Evolutionary conservation across 64 coral and sea anemone species (phyloP).

Genomic region (Stylophora pistillata): DNA sequence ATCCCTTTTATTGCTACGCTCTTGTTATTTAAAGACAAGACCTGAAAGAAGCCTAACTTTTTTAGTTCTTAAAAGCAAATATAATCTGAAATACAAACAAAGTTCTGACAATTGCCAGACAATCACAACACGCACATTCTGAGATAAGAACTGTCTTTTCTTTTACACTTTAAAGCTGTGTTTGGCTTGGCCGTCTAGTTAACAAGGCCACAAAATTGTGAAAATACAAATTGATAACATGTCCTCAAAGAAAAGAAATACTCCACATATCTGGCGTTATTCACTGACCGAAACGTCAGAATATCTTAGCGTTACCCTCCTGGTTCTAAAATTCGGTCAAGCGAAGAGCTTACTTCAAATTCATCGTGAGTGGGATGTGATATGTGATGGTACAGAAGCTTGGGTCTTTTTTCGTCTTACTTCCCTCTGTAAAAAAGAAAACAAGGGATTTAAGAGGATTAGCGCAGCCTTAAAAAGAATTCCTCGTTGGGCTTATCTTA

Average conservation of each 20-base stretch:
- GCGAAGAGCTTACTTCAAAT: neutral
- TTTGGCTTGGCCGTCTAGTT: neutral
- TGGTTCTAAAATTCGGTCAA: neutral
- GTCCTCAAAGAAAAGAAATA: neutral
- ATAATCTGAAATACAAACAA: neutral
- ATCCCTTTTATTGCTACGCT: too few species aligned
- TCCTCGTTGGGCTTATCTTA: neutral
- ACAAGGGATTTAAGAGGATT: neutral
- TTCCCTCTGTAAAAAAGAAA: conserved; percentile 8
- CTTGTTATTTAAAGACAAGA: too few species aligned
- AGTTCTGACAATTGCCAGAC: neutral
- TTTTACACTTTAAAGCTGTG: neutral
- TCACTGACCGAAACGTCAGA: neutral
- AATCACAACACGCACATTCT: neutral
- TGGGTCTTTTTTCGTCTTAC: neutral
- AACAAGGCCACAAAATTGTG: neutral
- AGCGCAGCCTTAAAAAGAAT: neutral
- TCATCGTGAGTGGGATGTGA: neutral
- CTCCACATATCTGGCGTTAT: neutral
- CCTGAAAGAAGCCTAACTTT: neutral
- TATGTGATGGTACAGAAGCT: neutral
- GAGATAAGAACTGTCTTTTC: neutral
- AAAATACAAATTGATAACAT: too few species aligned
- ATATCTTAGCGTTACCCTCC: neutral
- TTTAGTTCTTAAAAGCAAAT: neutral